Conservation (phyloP, 2,113 vertebrate genomes). For the Dendropsophus ebraccatus region DNA sequence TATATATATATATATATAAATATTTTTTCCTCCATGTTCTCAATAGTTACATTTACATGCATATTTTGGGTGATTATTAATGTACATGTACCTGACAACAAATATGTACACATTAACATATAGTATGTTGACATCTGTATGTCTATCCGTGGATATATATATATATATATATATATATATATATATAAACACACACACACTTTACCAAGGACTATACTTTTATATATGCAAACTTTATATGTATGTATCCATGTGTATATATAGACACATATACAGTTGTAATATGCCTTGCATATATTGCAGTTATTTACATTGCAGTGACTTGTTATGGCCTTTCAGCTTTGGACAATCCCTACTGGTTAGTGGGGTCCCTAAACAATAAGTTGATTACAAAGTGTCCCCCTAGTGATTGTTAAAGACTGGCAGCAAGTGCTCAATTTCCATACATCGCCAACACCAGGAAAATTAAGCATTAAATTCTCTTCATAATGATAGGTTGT, state of each 20-base stretch:
- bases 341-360: background rate
- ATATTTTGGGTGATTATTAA: background rate
- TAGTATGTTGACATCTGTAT: background rate
- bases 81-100: background rate
- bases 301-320: background rate
- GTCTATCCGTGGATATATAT: background rate
- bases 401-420: no score
- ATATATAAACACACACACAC: background rate
- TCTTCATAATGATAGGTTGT: no score
- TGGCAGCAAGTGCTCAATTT: no score
- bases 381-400: background rate
- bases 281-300: background rate
- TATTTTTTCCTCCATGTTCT: background rate
- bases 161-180: slow-evolving; percentile 5
- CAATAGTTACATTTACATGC: background rate
- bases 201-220: background rate
- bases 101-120: background rate
- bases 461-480: no score
- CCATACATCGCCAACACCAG: no score
- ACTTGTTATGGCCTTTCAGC: slow-evolving; percentile 14
- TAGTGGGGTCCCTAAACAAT: background rate
- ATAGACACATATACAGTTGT: background rate
- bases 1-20: no score
- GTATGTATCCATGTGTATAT: slow-evolving; percentile 1
- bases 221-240: background rate